Percentiles rank a stretch among this genome's conserved stretches.
These are phyloP conservation scores for Campylomormyrus tamandua DNA, from an alignment of 2,113 vertebrate species.

Conservation along the genomic window DNA sequence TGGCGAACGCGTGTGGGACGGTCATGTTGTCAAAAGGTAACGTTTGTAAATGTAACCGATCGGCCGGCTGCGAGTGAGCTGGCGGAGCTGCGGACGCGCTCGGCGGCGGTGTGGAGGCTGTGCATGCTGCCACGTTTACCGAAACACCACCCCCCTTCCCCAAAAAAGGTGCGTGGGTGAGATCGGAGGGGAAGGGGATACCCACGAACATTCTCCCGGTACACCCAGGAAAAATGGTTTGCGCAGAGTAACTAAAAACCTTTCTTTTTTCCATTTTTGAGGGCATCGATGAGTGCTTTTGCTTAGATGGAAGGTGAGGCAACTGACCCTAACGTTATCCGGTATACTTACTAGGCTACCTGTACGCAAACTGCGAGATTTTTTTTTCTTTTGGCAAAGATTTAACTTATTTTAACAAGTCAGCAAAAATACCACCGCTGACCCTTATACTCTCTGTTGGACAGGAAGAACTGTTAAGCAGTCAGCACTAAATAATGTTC, in stretches of 20 bases:
- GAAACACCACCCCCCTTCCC: background rate
- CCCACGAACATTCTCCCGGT: background rate
- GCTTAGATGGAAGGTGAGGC: background rate
- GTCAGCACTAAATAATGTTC: background rate
- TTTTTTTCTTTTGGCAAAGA: background rate
- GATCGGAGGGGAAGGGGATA: background rate
- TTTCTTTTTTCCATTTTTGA: background rate
- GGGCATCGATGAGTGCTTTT: background rate
- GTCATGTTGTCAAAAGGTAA: background rate
- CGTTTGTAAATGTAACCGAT: background rate
- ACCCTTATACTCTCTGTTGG: background rate
- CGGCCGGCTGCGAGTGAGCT: background rate
- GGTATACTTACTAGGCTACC: background rate
- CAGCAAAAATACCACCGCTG: background rate
- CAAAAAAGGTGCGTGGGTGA: background rate
- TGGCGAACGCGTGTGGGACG: background rate
- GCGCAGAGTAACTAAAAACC: background rate
- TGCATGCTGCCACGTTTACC: conserved; percentile 21
- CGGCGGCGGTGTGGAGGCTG: background rate
- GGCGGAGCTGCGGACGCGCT: background rate
- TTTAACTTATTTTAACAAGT: conserved; percentile 1
- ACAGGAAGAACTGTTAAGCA: background rate
- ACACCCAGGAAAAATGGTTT: background rate
- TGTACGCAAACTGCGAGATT: background rate
- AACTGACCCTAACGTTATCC: background rate